These are phyloP conservation scores for Agrenia bidenticulata DNA, from an alignment of 2,888 invertebrate genomes.

Conservation along the genomic window DNA sequence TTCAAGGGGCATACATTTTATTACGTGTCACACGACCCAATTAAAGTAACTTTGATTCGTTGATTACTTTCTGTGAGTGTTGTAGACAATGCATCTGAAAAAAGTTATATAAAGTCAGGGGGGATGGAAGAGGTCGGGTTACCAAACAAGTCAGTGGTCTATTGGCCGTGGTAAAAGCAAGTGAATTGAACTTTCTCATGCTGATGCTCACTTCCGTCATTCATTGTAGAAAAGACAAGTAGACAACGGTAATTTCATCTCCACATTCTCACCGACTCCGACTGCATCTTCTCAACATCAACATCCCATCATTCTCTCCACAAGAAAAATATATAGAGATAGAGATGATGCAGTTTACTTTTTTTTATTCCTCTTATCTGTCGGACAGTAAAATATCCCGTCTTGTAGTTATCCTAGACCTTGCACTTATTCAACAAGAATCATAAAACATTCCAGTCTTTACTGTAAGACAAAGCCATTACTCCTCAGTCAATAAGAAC, in stretches of 20 bases:
- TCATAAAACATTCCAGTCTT: too few species aligned
- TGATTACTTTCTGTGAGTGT: neutral
- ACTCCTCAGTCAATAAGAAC: too few species aligned
- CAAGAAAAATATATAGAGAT: neutral
- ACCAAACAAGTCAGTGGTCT: constrained; percentile 14
- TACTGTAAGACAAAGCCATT: too few species aligned
- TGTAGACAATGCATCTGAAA: neutral
- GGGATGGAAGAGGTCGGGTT: neutral
- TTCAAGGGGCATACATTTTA: neutral
- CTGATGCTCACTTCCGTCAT: constrained; percentile 43
- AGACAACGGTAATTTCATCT: constrained; percentile 9
- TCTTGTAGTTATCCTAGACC: too few species aligned
- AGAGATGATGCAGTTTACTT: neutral
- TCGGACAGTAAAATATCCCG: too few species aligned
- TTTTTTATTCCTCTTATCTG: neutral
- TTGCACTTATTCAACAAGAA: too few species aligned
- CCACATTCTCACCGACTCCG: neutral
- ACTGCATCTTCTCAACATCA: neutral
- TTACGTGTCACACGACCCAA: constrained; percentile 9
- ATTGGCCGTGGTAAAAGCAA: constrained; percentile 29
- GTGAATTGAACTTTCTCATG: constrained; percentile 49
- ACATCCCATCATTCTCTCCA: neutral
- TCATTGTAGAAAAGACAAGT: constrained; percentile 37
- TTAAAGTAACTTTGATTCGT: constrained; percentile 5
- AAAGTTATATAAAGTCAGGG: neutral